These are phyloP conservation scores for Ceraclea dissimilis DNA, from an alignment of 2,888 invertebrate species.

Conservation along the genomic window DNA sequence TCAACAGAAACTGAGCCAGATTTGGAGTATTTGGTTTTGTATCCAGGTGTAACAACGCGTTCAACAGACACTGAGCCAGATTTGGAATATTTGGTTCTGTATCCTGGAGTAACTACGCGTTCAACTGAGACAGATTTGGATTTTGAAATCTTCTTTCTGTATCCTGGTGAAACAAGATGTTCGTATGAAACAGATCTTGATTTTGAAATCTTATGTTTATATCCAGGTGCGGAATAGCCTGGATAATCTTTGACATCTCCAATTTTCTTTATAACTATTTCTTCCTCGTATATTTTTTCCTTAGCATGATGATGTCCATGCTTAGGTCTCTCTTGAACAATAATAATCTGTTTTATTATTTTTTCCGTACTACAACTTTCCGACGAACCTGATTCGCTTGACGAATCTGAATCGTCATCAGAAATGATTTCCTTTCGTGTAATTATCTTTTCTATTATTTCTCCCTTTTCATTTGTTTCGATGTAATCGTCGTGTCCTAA, in stretches of 20 bases:
- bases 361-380: conserved; percentile 24
- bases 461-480: conserved; percentile 23
- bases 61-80: conserved; percentile 7
- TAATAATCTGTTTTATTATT: conserved; percentile 24
- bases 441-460: conserved; percentile 23
- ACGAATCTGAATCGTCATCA: conserved; percentile 19
- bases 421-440: conserved; percentile 20
- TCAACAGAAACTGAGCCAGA: conserved; percentile 11
- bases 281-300: conserved; percentile 25
- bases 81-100: background rate
- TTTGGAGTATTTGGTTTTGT: background rate
- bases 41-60: conserved; percentile 5
- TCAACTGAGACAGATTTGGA: background rate
- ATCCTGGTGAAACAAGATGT: background rate
- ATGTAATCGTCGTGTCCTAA: conserved; percentile 19
- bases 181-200: conserved; percentile 4
- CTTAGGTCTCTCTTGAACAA: conserved; percentile 23
- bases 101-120: background rate
- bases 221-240: background rate
- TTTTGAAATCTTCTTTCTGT: background rate
- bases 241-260: conserved; percentile 8
- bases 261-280: conserved; percentile 23
- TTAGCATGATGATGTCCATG: conserved; percentile 23
- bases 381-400: conserved; percentile 18
- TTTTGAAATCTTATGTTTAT: background rate